phyloP scores from a whole-genome alignment of 2,888 invertebrate genomes.

The Onchidella celtica region DNA sequence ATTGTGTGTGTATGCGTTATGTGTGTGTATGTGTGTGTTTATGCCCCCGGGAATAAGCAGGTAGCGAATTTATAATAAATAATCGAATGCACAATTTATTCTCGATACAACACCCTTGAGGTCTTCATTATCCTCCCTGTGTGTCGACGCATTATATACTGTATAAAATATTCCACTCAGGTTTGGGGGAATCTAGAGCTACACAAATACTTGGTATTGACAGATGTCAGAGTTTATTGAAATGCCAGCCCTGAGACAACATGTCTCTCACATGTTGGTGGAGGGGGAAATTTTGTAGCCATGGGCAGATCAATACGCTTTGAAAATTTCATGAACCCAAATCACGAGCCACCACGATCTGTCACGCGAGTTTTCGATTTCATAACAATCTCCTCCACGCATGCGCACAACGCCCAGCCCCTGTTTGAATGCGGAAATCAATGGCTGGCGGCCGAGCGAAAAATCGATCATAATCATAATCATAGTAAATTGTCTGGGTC shows the following conservation, averaged over 20 bases:
- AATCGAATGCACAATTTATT: no score
- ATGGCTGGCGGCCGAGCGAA: neutral
- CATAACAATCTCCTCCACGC: constrained; percentile 1
- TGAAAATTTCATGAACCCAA: neutral
- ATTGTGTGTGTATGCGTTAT: neutral
- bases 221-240: no score
- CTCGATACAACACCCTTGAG: no score
- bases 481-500: constrained; percentile 24
- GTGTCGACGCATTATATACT: no score
- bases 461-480: constrained; percentile 36
- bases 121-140: neutral
- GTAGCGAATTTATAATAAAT: neutral
- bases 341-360: neutral
- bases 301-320: neutral
- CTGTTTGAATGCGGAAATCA: neutral
- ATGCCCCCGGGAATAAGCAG: neutral
- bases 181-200: no score
- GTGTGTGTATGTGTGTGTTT: constrained; percentile 6
- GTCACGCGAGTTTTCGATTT: neutral
- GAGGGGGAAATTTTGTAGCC: neutral
- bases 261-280: no score
- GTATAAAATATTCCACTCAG: no score
- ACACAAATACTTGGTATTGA: no score
- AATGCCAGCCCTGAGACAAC: no score
- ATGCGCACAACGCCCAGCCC: constrained; percentile 12